Base-by-base conservation (phyloP, 2,797 vertebrate species). In the Myripristis jacobus region DNA sequence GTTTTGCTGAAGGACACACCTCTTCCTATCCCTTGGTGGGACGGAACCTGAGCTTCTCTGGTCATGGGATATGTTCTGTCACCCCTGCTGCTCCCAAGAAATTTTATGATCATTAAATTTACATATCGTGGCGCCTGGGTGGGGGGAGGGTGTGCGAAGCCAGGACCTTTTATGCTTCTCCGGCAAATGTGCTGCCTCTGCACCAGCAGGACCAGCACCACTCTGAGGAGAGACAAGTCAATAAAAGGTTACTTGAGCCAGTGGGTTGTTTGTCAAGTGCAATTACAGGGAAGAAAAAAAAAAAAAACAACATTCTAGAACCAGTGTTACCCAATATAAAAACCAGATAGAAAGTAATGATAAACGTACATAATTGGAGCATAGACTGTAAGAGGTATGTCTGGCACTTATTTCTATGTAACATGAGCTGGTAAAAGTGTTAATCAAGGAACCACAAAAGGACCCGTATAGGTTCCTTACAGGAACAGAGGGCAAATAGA, bases 191-290 rank as follows among this genome's bases (percentile, higher is more conserved):
- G 51, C 70, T 73, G 71, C 69, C 64, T 25, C 62, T 62, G 71
- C 75, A 55, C 58, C 50, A 29, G 3, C 36, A 79, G 76, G 38
- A 67, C 64, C 68, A 70, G 61, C 68, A 67, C 63, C 57, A 68
- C 57, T 84, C 67, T 76, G 71, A 31, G 73, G 59, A 80, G 65
- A 84, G 76, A 84, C 77, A 64, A 83, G 88, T 90, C 89, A 90
- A 90, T 92, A 86, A 87, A 87, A 77, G 83, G 75, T 85, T 89
- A 83, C 77, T 83, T 66, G 71, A 73, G 77, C 77, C 81, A 87
- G 68, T 53, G 36, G 69, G 80, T 72, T 87, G 86, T 87, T 89
- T 87, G 85, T 90, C 88, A 85, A 87, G 74, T 73, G 78, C 84
- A 88, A 87, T 89, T 90, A 88, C 75, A 68, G 69, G 68, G 25